These are phyloP conservation scores for Trichopoda pennipes DNA, from an alignment of 2,888 invertebrate species.

Conservation along the genomic window DNA sequence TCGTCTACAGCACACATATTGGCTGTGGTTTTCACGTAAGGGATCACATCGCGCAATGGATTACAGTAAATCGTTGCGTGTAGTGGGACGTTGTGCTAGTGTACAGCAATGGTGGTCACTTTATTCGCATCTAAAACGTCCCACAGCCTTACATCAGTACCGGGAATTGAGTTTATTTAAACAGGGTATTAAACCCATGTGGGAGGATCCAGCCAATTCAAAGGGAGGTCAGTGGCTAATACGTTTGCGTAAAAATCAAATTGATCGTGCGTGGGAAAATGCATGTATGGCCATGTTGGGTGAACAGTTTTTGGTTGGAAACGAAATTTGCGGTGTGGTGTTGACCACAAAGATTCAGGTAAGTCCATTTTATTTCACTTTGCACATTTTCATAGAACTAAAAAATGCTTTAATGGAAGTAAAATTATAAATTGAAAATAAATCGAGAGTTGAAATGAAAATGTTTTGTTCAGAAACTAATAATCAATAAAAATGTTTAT, in stretches of 20 bases:
- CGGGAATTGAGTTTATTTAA: constrained; percentile 98
- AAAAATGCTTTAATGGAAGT: constrained; percentile 4
- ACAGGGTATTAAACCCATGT: constrained; percentile 98
- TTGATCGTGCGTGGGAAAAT: constrained; percentile 99
- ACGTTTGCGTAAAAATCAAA: constrained; percentile 94
- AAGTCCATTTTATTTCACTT: constrained; percentile 72
- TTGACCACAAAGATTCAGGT: constrained; percentile 93
- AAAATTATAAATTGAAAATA: constrained; percentile 3
- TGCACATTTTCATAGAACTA: background rate
- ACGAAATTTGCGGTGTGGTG: constrained; percentile 98
- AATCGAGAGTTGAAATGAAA: constrained; percentile 47
- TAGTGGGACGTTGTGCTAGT: constrained; percentile 92
- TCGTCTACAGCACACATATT: constrained; percentile 95
- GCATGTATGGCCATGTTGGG: constrained; percentile 98
- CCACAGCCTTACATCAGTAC: constrained; percentile 93
- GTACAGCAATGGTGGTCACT: constrained; percentile 99
- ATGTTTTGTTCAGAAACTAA: constrained; percentile 13
- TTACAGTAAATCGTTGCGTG: constrained; percentile 86
- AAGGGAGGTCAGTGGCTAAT: constrained; percentile 99
- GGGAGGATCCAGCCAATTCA: constrained; percentile 98
- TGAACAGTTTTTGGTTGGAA: constrained; percentile 99
- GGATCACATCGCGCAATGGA: constrained; percentile 81
- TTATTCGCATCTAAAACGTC: constrained; percentile 94
- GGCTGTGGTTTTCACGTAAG: constrained; percentile 91
- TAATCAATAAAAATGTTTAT: background rate